A percentile compares a stretch with the other conserved stretches of the same genome.
Conservation (phyloP, 2,888 invertebrate species). For the Cephus runcator region DNA sequence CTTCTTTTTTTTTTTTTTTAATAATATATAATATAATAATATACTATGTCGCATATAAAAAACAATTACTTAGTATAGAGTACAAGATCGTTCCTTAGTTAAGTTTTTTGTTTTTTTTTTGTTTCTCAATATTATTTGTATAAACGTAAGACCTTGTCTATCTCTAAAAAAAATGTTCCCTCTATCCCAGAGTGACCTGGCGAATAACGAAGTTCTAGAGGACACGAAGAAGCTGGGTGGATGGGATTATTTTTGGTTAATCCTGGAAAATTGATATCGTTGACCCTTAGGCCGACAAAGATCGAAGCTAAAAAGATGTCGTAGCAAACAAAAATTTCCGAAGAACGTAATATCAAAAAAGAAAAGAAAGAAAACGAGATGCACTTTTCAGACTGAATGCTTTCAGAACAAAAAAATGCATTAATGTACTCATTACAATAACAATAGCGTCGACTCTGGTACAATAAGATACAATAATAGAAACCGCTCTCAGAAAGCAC, state of each 20-base stretch:
- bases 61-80: constrained; percentile 62
- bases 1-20: constrained; percentile 37
- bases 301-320: neutral
- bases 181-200: constrained; percentile 32
- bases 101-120: constrained; percentile 41
- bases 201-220: neutral
- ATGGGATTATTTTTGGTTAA: neutral
- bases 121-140: constrained; percentile 44
- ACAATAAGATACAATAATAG: neutral
- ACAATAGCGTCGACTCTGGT: neutral
- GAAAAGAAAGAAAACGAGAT: neutral
- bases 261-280: neutral
- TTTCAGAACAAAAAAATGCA: neutral
- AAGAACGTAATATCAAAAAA: neutral
- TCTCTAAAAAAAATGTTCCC: constrained; percentile 31
- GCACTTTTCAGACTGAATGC: neutral
- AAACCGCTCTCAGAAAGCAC: neutral
- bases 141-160: constrained; percentile 46
- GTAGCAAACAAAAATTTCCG: neutral
- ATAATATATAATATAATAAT: constrained; percentile 58
- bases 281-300: neutral
- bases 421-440: neutral
- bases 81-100: constrained; percentile 59
- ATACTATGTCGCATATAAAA: constrained; percentile 63
- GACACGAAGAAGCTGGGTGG: neutral